Evolutionary conservation across 2,113 vertebrate species (phyloP), one percentile per base, ranked within the genome.

Genomic region (Gnathonemus echidnorhynchus): DNA sequence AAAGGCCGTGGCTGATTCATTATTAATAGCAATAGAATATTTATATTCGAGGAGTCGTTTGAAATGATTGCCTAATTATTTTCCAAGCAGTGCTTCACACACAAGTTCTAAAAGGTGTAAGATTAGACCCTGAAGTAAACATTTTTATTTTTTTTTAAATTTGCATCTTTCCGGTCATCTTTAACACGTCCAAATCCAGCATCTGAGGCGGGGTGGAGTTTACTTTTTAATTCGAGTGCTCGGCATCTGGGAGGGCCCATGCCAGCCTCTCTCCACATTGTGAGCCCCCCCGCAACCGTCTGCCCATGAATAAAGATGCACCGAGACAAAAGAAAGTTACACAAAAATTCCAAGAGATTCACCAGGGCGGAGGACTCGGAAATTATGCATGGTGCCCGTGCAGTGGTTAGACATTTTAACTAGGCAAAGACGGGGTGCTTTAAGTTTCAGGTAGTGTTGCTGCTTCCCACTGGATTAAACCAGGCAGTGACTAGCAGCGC

Each of bases 61-160:
- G 11, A 52, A 87, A 52, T 56, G 46, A 53, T 87, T 53, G 27
- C 31, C 31, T 50, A 87, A 87, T 52, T 52, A 53, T 53, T 87
- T 87, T 87, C 50, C 27, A 87, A 53, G 86, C 86, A 56, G 86
- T 87, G 49, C 45, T 53, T 87, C 49, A 87, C 50, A 87, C 86
- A 13, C 50, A 52, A 87, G 50, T 56, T 53, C 2, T 53, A 42
- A 39, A 87, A 39, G 86, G 49, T 56, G 31, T 87, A 53, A 87
- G 86, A 87, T 87, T 87, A 87, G 49, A 87, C 45, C 50, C 24
- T 52, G 50, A 87, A 87, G 86, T 87, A 87, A 87, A 87, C 50
- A 87, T 53, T 87, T 87, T 35, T 87, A 21, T 87, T 21, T 27
- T 85, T 56, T 13, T 86, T 48, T 5, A 2, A 86, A 50, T 86